Evolutionary conservation across 1,140 invertebrate species (phyloP).

Genomic region (Zelostemma sp.): DNA sequence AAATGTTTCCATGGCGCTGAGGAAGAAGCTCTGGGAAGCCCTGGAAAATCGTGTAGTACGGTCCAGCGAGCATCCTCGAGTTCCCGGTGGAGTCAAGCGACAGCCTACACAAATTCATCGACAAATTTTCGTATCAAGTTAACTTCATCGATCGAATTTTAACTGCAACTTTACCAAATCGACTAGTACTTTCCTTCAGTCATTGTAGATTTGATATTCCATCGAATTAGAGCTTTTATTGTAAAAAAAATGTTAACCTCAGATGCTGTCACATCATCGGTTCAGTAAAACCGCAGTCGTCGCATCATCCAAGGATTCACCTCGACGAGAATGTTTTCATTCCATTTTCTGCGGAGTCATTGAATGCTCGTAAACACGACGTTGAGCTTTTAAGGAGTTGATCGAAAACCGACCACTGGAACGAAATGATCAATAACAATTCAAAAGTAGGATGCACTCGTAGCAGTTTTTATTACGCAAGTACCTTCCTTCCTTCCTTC

Average conservation of each 20-base stretch:
- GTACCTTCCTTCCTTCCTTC: no score
- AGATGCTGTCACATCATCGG: constrained; percentile 62
- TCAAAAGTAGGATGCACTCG: no score
- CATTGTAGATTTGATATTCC: neutral
- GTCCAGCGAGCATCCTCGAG: constrained; percentile 52
- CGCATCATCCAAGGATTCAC: constrained; percentile 61
- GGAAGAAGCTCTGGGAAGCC: constrained; percentile 36
- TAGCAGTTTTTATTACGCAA: no score
- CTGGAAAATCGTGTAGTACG: constrained; percentile 59
- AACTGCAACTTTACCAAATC: constrained; percentile 55
- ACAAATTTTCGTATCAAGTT: constrained; percentile 48
- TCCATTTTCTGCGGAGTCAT: constrained; percentile 56
- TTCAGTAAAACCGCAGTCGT: constrained; percentile 58
- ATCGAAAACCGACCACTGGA: constrained; percentile 49
- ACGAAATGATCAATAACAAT: constrained; percentile 37
- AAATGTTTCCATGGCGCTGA: constrained; percentile 49
- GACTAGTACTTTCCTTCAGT: constrained; percentile 46
- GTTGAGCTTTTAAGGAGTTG: constrained; percentile 64
- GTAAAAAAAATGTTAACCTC: constrained; percentile 22
- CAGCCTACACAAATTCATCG: constrained; percentile 44
- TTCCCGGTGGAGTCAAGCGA: constrained; percentile 44
- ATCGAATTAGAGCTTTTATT: constrained; percentile 13
- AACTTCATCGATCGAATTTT: constrained; percentile 51
- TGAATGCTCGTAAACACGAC: constrained; percentile 44
- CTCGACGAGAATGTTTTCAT: constrained; percentile 59